Evolutionary conservation across 2,113 vertebrate genomes (phyloP).

Genomic region (Pelvicachromis taeniatus): DNA sequence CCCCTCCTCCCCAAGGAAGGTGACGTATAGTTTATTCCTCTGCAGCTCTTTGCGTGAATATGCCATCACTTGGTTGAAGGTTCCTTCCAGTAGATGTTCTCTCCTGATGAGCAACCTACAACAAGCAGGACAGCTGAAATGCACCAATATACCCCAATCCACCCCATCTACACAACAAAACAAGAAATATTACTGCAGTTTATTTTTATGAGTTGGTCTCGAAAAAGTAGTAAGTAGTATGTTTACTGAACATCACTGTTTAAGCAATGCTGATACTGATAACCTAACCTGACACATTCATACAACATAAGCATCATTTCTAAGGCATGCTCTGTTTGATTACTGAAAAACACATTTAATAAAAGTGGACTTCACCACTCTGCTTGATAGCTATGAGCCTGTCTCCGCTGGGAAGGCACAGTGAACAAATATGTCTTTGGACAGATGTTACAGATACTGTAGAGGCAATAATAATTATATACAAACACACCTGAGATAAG

Average conservation of each 20-base stretch:
- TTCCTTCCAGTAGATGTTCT: slow-evolving; percentile 93
- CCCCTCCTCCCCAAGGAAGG: slow-evolving; percentile 97
- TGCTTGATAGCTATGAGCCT: not conserved
- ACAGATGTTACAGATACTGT: not conserved
- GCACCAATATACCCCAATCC: fast-evolving
- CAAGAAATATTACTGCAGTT: too few relatives aligned
- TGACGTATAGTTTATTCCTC: slow-evolving; percentile 95
- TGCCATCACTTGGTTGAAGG: slow-evolving; percentile 98
- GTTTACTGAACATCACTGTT: not conserved
- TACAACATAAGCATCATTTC: not conserved
- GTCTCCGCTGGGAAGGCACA: not conserved
- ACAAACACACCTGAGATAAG: too few relatives aligned
- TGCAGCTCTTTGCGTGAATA: slow-evolving; percentile 98
- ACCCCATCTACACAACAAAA: not conserved
- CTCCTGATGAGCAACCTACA: slow-evolving; percentile 88
- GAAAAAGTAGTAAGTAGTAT: too few relatives aligned
- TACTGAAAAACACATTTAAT: fast-evolving
- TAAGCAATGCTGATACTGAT: not conserved
- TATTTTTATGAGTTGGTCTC: too few relatives aligned
- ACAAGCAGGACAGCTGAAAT: not conserved
- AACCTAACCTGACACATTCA: not conserved
- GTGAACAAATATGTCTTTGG: not conserved
- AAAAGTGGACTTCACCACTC: not conserved
- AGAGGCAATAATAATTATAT: not conserved
- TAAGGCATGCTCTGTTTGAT: not conserved